Evolutionary conservation across 2,797 vertebrate species (phyloP).

Genomic region (Tokudaia tokunoshimensis): DNA sequence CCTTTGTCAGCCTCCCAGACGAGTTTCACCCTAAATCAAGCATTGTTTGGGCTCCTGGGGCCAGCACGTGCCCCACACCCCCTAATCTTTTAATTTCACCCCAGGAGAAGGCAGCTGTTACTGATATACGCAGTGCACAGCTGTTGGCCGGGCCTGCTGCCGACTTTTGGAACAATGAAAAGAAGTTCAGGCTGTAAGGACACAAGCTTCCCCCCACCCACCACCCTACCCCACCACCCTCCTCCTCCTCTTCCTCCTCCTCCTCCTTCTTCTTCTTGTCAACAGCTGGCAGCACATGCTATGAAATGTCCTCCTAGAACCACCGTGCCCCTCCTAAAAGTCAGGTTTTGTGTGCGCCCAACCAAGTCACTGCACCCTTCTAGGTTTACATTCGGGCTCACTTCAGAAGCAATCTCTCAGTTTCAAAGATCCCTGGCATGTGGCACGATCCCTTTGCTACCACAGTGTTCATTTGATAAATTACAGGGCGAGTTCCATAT

Average conservation of each 20-base stretch:
- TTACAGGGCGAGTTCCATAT: conserved; percentile 70
- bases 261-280: conserved; percentile 80
- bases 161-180: conserved; percentile 87
- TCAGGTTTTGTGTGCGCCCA: not conserved
- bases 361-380: not conserved
- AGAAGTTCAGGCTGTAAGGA: conserved; percentile 64
- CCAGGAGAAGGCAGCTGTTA: conserved; percentile 96
- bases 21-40: conserved; percentile 91
- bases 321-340: conserved; percentile 34
- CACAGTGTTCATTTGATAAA: conserved; percentile 80
- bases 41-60: conserved; percentile 91
- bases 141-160: conserved; percentile 92
- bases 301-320: conserved; percentile 87
- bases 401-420: conserved; percentile 72
- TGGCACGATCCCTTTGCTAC: conserved; percentile 76
- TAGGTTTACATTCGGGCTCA: conserved; percentile 80
- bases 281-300: conserved; percentile 97
- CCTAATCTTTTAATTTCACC: conserved; percentile 93
- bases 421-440: conserved; percentile 77
- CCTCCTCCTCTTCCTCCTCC: conserved; percentile 2
- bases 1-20: conserved; percentile 89
- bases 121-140: conserved; percentile 93
- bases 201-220: conserved; percentile 46
- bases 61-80: conserved; percentile 92
- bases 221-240: not conserved